Percentiles rank a stretch among this genome's conserved stretches.
These are phyloP conservation scores for Heliconius hewitsoni DNA, from an alignment of 1,140 invertebrate genomes.

Conservation along the genomic window DNA sequence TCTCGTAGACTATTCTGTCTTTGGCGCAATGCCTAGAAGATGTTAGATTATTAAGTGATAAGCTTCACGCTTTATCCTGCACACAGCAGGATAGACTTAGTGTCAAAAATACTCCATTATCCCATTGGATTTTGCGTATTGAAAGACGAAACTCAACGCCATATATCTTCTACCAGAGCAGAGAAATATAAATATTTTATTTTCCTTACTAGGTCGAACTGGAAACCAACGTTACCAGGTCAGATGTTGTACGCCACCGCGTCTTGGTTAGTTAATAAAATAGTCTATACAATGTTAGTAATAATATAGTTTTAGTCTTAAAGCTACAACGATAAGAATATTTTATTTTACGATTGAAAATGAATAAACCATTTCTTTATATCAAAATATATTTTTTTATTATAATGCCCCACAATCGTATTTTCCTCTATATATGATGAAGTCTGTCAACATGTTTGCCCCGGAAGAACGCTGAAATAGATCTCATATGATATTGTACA, in stretches of 20 bases:
- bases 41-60: too few species aligned
- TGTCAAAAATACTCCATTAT: neutral
- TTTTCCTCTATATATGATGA: neutral
- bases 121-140: too few species aligned
- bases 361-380: too few species aligned
- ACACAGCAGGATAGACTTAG: neutral
- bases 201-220: neutral
- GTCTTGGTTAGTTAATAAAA: neutral
- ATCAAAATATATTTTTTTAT: neutral
- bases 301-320: too few species aligned
- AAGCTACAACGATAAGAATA: too few species aligned
- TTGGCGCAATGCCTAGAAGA: neutral
- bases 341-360: too few species aligned
- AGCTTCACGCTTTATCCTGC: too few species aligned
- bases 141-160: too few species aligned
- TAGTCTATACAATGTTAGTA: too few species aligned
- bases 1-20: neutral
- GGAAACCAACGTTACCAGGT: neutral
- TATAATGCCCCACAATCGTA: neutral
- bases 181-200: neutral
- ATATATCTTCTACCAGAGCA: neutral
- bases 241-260: neutral
- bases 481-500: neutral
- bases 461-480: conserved; percentile 6
- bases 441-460: neutral